Evolutionary conservation across 2,797 vertebrate species (phyloP).

Genomic region (Danionella dracula): DNA sequence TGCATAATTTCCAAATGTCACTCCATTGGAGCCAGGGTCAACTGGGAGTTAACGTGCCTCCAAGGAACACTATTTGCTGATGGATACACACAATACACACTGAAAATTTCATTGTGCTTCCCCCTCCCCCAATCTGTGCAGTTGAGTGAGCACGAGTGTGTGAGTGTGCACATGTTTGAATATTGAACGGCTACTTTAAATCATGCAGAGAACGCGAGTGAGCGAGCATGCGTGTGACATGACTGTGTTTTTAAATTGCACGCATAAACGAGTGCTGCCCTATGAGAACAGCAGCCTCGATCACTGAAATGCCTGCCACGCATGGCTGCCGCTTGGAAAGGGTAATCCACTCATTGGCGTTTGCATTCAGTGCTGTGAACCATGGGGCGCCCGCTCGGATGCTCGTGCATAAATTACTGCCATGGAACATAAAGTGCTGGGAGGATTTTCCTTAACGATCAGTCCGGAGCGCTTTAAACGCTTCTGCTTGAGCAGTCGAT

Average conservation of each 20-base stretch:
- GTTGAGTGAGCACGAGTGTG: too few relatives aligned
- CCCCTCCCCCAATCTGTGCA: constrained; percentile 7
- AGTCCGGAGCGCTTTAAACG: constrained; percentile 69
- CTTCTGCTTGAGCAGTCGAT: constrained; percentile 74
- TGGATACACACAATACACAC: constrained; percentile 42
- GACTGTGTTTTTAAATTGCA: constrained; percentile 37
- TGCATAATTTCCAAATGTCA: constrained; percentile 39
- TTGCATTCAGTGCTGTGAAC: constrained; percentile 69
- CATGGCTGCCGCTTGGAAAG: constrained; percentile 69
- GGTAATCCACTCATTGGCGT: constrained; percentile 75
- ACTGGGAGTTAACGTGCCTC: constrained; percentile 46
- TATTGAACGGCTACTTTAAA: constrained; percentile 56
- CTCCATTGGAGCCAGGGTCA: constrained; percentile 43
- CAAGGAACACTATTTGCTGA: constrained; percentile 41
- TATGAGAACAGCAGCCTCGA: constrained; percentile 61
- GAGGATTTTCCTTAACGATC: constrained; percentile 77
- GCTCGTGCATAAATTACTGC: constrained; percentile 76
- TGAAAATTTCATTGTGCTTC: constrained; percentile 31
- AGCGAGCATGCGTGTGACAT: background rate
- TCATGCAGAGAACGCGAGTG: constrained; percentile 21
- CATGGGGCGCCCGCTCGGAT: constrained; percentile 67
- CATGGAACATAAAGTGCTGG: constrained; percentile 72
- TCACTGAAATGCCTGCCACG: constrained; percentile 68
- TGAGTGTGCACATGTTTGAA: background rate
- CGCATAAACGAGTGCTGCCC: constrained; percentile 61